phyloP scores from a whole-genome alignment of 2,113 vertebrate genomes.

The Orientallactaga bullata region DNA sequence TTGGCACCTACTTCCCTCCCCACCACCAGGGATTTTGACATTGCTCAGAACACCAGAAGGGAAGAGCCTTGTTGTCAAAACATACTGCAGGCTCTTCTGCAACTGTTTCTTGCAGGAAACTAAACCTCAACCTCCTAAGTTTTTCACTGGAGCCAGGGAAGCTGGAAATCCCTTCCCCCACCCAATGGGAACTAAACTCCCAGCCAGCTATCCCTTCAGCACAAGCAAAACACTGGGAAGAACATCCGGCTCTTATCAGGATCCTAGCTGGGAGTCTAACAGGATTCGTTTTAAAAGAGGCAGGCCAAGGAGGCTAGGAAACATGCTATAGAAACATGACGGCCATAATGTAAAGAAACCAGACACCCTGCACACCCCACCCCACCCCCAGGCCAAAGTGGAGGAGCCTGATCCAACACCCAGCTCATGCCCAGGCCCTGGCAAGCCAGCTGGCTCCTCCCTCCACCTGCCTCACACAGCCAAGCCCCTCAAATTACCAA shows the following conservation, averaged over 20 bases:
- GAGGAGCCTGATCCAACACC: slow-evolving; percentile 53
- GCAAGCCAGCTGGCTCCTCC: slow-evolving; percentile 69
- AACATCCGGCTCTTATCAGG: slow-evolving; percentile 63
- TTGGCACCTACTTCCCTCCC: slow-evolving; percentile 20
- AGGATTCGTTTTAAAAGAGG: slow-evolving; percentile 59
- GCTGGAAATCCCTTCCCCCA: slow-evolving; percentile 74
- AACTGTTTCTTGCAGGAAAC: slow-evolving; percentile 78
- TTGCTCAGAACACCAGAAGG: slow-evolving; percentile 63
- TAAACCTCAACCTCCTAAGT: slow-evolving; percentile 63
- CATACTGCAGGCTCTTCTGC: slow-evolving; percentile 46
- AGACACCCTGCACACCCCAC: slow-evolving; percentile 72
- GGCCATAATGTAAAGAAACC: slow-evolving; percentile 74
- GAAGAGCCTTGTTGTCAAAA: slow-evolving; percentile 78
- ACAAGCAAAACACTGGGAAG: slow-evolving; percentile 65
- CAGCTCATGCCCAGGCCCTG: slow-evolving; percentile 56
- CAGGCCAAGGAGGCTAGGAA: slow-evolving; percentile 55
- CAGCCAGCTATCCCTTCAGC: slow-evolving; percentile 28
- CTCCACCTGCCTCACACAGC: slow-evolving; percentile 69
- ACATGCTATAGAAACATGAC: slow-evolving; percentile 65
- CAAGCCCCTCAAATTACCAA: slow-evolving; percentile 76
- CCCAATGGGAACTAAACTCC: slow-evolving; percentile 36
- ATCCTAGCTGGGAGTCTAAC: slow-evolving; percentile 45
- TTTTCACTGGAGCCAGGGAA: slow-evolving; percentile 62
- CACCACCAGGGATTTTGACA: slow-evolving; percentile 49
- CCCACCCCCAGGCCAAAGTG: slow-evolving; percentile 75